These are phyloP conservation scores for Euura saliciscinereae DNA, from an alignment of 1,140 invertebrate genomes.

Conservation along the genomic window DNA sequence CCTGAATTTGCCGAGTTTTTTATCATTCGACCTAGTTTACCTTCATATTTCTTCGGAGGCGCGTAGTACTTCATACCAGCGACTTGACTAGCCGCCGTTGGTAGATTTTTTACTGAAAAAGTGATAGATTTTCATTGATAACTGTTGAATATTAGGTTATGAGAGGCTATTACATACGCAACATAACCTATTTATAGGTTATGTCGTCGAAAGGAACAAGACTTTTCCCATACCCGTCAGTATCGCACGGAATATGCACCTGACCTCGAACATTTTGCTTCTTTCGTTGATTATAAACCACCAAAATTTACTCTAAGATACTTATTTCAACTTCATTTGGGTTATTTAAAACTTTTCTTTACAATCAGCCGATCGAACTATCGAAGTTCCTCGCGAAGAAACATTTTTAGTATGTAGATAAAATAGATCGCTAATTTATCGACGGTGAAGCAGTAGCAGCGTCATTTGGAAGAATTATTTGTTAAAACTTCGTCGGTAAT, in stretches of 20 bases:
- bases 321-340: no score
- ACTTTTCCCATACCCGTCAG: slow-evolving; percentile 17
- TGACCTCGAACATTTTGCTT: slow-evolving; percentile 10
- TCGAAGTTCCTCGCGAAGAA: no score
- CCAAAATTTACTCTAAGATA: no score
- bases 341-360: no score
- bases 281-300: no score
- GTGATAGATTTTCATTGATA: background rate
- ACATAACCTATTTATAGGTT: no score
- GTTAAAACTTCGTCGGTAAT: no score
- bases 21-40: slow-evolving; percentile 50
- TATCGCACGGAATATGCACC: slow-evolving; percentile 8
- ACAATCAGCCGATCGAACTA: no score
- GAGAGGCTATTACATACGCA: background rate
- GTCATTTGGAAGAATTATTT: no score
- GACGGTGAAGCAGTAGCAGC: no score
- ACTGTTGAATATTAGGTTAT: background rate
- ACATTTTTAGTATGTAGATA: no score
- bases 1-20: slow-evolving; percentile 4
- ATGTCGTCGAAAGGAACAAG: slow-evolving; percentile 2
- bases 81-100: slow-evolving; percentile 40
- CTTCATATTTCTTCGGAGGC: slow-evolving; percentile 64
- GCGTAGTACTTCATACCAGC: slow-evolving; percentile 69
- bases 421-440: no score
- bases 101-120: slow-evolving; percentile 16